Percentiles rank a stretch among this genome's conserved stretches.
Conservation (phyloP, 2,888 invertebrate genomes). For the Thalpophila matura region DNA sequence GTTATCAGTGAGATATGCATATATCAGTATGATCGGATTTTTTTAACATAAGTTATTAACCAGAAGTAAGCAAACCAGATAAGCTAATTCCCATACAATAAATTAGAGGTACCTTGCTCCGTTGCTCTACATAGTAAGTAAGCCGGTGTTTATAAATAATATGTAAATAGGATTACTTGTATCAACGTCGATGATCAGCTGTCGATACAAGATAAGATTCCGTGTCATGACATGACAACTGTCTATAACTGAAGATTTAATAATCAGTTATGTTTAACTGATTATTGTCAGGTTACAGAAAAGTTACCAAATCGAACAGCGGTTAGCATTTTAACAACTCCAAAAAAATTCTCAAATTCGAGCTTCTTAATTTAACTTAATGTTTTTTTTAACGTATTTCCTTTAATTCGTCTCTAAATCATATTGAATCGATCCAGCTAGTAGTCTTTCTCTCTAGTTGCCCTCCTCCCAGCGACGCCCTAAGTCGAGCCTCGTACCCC, state of each 20-base stretch:
- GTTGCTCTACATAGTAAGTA: conserved; percentile 19
- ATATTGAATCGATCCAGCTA: too few species aligned
- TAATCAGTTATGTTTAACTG: too few species aligned
- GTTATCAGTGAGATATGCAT: background rate
- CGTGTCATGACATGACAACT: conserved; percentile 39
- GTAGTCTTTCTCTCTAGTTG: too few species aligned
- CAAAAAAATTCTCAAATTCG: too few species aligned
- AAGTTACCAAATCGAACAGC: background rate
- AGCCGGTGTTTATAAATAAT: conserved; percentile 36
- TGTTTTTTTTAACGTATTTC: too few species aligned
- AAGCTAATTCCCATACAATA: conserved; percentile 18
- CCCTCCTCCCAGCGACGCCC: too few species aligned
- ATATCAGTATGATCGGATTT: background rate
- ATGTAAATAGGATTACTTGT: conserved; percentile 51
- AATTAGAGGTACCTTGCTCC: conserved; percentile 5
- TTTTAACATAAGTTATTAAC: conserved; percentile 3
- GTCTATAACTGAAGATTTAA: conserved; percentile 1
- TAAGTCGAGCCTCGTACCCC: too few species aligned
- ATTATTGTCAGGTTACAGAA: conserved; percentile 6
- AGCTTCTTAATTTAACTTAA: too few species aligned
- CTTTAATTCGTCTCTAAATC: too few species aligned
- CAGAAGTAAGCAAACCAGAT: conserved; percentile 14
- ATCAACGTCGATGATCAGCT: conserved; percentile 41
- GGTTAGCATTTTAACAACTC: too few species aligned
- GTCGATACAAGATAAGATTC: conserved; percentile 43